Conservation (phyloP, 1,140 invertebrate species). For the Calosoma granatense region DNA sequence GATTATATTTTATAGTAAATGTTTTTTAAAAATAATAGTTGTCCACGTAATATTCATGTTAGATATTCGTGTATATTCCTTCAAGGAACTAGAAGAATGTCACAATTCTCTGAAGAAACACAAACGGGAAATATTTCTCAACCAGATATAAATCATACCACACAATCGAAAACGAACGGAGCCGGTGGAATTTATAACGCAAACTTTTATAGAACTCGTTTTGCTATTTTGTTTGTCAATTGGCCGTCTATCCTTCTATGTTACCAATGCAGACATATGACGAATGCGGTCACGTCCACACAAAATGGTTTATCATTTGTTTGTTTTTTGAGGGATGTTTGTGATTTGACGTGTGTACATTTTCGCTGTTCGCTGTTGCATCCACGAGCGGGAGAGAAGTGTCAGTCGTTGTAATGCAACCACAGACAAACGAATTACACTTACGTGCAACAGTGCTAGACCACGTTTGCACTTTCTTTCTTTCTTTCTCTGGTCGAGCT, state of each 20-base stretch:
- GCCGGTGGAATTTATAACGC: background rate
- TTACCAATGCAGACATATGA: too few relatives aligned
- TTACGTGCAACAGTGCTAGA: too few relatives aligned
- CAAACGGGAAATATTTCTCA: background rate
- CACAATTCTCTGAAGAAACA: background rate
- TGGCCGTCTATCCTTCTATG: background rate
- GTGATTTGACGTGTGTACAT: background rate
- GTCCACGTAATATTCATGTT: too few relatives aligned
- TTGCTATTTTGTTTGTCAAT: slow-evolving; percentile 1
- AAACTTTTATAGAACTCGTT: slow-evolving; percentile 5
- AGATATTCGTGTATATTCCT: too few relatives aligned
- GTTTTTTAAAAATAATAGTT: too few relatives aligned
- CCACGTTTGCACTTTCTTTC: too few relatives aligned
- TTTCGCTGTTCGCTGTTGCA: background rate
- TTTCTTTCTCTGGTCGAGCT: background rate
- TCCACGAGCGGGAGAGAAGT: too few relatives aligned
- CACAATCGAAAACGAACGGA: background rate
- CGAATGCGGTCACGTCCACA: background rate
- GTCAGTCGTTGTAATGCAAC: background rate
- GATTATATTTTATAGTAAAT: too few relatives aligned
- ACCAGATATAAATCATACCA: background rate
- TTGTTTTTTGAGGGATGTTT: background rate
- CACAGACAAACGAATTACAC: background rate
- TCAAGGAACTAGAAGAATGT: too few relatives aligned
- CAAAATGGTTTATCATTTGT: background rate